Evolutionary conservation across 2,797 vertebrate species (phyloP).

Genomic region (Manis crassicaudata): DNA sequence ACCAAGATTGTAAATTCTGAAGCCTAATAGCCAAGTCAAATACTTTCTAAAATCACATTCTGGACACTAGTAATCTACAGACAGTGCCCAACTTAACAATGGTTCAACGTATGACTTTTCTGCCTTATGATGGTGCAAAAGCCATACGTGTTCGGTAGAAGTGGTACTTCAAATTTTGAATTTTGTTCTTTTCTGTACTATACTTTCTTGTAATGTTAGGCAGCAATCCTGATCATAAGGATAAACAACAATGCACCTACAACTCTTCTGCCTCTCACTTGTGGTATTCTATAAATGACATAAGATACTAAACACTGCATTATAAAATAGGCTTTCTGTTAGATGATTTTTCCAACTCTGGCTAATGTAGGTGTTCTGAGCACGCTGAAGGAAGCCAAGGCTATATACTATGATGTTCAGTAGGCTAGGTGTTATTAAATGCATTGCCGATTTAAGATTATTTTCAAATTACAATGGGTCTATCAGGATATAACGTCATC

Average conservation of each 20-base stretch:
- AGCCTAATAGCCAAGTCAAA: background rate
- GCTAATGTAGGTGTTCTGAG: background rate
- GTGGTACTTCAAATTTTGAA: background rate
- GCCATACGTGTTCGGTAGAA: too few species aligned
- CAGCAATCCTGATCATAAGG: background rate
- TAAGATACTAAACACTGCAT: background rate
- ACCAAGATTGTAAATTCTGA: constrained; percentile 42
- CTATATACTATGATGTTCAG: background rate
- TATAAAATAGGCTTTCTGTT: background rate
- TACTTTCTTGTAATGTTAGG: too few species aligned
- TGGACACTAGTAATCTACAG: background rate
- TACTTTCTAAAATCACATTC: constrained; percentile 36
- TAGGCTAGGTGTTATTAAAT: background rate
- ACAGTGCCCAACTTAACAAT: background rate
- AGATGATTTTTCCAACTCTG: background rate
- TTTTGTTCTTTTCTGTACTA: background rate
- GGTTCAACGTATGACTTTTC: background rate
- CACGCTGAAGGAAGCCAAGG: background rate
- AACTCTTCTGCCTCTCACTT: background rate
- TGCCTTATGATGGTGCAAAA: background rate
- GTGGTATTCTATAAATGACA: background rate
- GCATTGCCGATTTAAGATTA: background rate
- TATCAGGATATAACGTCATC: background rate
- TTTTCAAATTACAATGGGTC: background rate
- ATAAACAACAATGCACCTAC: background rate